Evolutionary conservation across 2,888 invertebrate species (phyloP), one percentile per base, ranked within the genome.

Genomic region (Eristalis tenax): DNA sequence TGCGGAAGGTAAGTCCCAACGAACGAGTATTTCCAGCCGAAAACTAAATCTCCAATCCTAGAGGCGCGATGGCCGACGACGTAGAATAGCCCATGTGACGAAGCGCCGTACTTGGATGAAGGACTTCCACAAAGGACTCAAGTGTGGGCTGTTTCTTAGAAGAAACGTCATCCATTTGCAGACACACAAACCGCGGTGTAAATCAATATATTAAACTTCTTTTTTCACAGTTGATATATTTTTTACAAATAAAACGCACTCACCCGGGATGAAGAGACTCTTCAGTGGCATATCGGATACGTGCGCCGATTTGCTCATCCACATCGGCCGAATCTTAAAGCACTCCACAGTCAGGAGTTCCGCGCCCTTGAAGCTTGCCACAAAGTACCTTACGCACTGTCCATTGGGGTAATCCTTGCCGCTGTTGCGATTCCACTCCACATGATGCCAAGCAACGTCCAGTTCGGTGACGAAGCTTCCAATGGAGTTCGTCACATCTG

Each of bases 241-340:
- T 38, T 32, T 10, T n/a, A 26, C 4, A 11, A 59, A 57, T 57
- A 73, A 66, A 65, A 61, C 64, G 13, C 50, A 40, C 89, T 78
- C 77, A 91, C 91, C 91, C 15, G 92, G 93, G 88, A 92, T 90
- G 73, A 92, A 92, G 35, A 93, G 89, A 50, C 89, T 89, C 83
- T 91, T 93, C 0, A 93, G 83, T 6, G 91, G 91, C 88, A 92
- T 89, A 38, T 87, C 88, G 2, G 83, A 88, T 1, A 92, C 89
- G 71, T 91, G 90, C 4, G 83, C 63, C 38, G 90, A 89, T 66
- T 97, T 96, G 90, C 95, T 94, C 97, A 97, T 97, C 97, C 98
- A 98, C 28, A 96, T 96, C 0, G 97, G 97, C 91, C 96, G 96
- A 86, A 97, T 96, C 91, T 95, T 96, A 28, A 98, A 93, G 90